Conservation (phyloP, 2,113 vertebrate species). For the Microtus montanus region DNA sequence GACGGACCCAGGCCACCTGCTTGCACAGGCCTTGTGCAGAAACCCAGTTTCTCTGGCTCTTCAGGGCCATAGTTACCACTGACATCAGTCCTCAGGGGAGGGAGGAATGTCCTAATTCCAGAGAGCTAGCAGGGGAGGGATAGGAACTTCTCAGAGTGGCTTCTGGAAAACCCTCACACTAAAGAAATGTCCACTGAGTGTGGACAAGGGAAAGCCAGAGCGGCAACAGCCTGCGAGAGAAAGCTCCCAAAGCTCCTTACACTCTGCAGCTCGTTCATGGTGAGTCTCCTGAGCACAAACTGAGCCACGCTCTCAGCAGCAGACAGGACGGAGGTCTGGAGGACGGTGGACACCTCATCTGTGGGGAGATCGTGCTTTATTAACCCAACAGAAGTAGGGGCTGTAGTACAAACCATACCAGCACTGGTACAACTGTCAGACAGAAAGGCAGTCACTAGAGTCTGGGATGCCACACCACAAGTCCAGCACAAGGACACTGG, state of each 20-base stretch:
- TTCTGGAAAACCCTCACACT: too few species aligned
- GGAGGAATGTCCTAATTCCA: neutral
- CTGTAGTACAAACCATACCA: neutral
- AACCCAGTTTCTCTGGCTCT: neutral
- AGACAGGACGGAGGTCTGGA: conserved; percentile 83
- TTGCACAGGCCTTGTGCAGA: neutral
- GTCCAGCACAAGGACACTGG: neutral
- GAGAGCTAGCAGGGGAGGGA: neutral
- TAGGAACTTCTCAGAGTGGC: too few species aligned
- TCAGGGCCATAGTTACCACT: neutral
- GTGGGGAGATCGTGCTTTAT: neutral
- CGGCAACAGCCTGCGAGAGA: neutral
- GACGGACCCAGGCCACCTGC: neutral
- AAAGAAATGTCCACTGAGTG: too few species aligned
- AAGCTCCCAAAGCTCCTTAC: conserved; percentile 81
- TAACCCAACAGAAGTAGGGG: neutral
- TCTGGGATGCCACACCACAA: too few species aligned
- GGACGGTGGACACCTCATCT: conserved; percentile 83
- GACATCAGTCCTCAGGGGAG: neutral
- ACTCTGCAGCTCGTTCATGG: conserved; percentile 87
- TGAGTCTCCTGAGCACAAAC: conserved; percentile 89
- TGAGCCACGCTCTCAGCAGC: conserved; percentile 87
- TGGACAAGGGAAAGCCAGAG: too few species aligned
- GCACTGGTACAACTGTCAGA: neutral
- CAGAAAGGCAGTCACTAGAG: neutral